A percentile compares a stretch with the other conserved stretches of the same genome.
phyloP scores from a whole-genome alignment of 1,140 invertebrate genomes.

The Tetragnatha versicolor region DNA sequence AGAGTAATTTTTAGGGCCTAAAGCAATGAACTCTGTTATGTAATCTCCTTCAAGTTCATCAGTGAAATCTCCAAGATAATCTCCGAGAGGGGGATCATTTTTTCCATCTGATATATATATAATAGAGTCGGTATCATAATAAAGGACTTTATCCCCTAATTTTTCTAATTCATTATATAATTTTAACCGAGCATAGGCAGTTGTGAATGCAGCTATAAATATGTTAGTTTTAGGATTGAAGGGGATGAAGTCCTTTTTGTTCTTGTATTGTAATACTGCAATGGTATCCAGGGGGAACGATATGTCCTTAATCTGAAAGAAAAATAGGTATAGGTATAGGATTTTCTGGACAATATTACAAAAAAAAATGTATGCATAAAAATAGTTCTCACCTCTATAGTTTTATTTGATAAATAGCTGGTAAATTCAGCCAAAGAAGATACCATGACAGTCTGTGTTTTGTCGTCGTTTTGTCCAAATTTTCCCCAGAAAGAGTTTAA shows the following conservation, averaged over 20 bases:
- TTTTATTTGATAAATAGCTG: not conserved
- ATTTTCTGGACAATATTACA: not conserved
- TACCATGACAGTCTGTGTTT: not conserved
- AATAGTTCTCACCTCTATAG: not conserved
- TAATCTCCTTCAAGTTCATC: constrained; percentile 18
- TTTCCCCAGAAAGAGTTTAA: constrained; percentile 17
- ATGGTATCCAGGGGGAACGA: not conserved
- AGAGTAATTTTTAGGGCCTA: no score
- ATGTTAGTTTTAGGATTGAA: not conserved
- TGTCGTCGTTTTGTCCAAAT: not conserved
- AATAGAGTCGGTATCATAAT: constrained; percentile 16
- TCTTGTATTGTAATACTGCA: not conserved
- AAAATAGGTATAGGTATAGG: not conserved
- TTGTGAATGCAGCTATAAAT: constrained; percentile 23
- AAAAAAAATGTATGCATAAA: not conserved
- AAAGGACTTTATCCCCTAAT: not conserved
- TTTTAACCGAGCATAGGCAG: constrained; percentile 2
- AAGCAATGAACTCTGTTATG: constrained; percentile 7
- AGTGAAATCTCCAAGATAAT: constrained; percentile 23
- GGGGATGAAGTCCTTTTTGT: not conserved
- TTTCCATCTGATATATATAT: not conserved
- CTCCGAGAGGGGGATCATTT: constrained; percentile 6
- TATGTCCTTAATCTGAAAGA: constrained; percentile 22
- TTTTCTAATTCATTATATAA: constrained; percentile 6
- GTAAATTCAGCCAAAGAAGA: not conserved